Evolutionary conservation across 2,888 invertebrate genomes (phyloP).

Genomic region (Acleris holmiana): DNA sequence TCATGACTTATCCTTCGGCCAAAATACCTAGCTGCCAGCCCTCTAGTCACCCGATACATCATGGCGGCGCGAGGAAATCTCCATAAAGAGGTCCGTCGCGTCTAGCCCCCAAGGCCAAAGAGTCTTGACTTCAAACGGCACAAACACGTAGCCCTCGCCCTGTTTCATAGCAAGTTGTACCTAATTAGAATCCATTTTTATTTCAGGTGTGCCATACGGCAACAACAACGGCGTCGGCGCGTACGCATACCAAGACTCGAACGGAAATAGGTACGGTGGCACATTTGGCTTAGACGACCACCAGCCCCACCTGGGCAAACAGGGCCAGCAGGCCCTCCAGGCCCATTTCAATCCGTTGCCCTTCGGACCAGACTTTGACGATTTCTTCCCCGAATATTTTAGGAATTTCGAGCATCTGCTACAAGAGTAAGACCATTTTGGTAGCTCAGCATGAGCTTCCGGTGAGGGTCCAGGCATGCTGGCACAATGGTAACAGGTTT

Average conservation of each 20-base stretch:
- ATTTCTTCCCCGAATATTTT: slow-evolving; percentile 71
- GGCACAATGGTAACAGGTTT: slow-evolving; percentile 36
- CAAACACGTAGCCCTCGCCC: no score
- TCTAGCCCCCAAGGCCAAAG: no score
- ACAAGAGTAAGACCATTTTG: slow-evolving; percentile 67
- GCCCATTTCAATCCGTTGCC: slow-evolving; percentile 38
- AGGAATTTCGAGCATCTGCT: slow-evolving; percentile 64
- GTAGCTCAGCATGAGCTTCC: slow-evolving; percentile 52
- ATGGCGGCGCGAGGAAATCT: no score
- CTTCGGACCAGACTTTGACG: slow-evolving; percentile 40
- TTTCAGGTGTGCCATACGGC: slow-evolving; percentile 40
- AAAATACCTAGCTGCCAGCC: no score
- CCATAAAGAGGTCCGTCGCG: no score
- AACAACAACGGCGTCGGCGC: slow-evolving; percentile 58
- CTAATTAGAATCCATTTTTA: slow-evolving; percentile 32
- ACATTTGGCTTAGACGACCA: slow-evolving; percentile 65
- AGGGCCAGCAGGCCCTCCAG: slow-evolving; percentile 16
- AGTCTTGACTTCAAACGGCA: no score
- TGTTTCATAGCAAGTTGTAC: no score
- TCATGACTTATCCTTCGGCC: no score
- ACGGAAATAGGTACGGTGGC: slow-evolving; percentile 75
- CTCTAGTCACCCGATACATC: no score
- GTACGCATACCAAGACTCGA: slow-evolving; percentile 67
- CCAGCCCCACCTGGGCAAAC: slow-evolving; percentile 45
- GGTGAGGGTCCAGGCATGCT: slow-evolving; percentile 57